Base-by-base conservation (phyloP, 1,140 invertebrate species). In the Heliconius melpomene region DNA sequence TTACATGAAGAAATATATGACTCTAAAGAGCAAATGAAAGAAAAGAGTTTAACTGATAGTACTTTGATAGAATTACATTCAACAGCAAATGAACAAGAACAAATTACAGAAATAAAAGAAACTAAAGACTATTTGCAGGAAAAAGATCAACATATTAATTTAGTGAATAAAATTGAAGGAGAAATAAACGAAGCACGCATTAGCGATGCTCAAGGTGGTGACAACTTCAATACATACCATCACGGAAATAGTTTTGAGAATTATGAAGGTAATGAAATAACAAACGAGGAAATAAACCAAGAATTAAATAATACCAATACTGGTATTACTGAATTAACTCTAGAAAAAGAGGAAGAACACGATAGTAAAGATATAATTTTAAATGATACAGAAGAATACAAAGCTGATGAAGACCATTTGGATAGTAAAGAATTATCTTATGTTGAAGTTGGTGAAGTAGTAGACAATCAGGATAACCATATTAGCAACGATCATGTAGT, bases 121-220 rank as follows among this genome's bases (percentile, higher is more conserved):
- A 66, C 9, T 66, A 66, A 66, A 66, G 60, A 66, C 9, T 66
- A 29, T 66, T 66, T 66, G 60, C 60, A 66, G 29, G 60, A 66
- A 66, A 66, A 66, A 66, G 26, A 66, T 18, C 60, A 66, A 66
- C 60, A 66, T 23, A 23, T 2, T 0, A 57, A 57, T 23, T 29
- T 66, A 29, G 9, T 29, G 23, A 66, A 26, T 66, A 3, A 29
- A 16, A 26, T 9, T 60, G 23, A 60, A 23, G n/a, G 23, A 60
- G 54, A 60, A n/a, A 66, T 18, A 26, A 66, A 66, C 3, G 60
- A 66, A 66, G 3, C 23, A 29, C 60, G 2, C 23, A 5, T 16
- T 7, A 29, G 3, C 26, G 23, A 11, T 29, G 13, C 26, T 6
- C 60, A 29, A 29, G 26, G 60, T 16, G 13, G 16, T 66, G 60